Evolutionary conservation across 2,888 invertebrate genomes (phyloP).

Genomic region (Vesta saturnalis): DNA sequence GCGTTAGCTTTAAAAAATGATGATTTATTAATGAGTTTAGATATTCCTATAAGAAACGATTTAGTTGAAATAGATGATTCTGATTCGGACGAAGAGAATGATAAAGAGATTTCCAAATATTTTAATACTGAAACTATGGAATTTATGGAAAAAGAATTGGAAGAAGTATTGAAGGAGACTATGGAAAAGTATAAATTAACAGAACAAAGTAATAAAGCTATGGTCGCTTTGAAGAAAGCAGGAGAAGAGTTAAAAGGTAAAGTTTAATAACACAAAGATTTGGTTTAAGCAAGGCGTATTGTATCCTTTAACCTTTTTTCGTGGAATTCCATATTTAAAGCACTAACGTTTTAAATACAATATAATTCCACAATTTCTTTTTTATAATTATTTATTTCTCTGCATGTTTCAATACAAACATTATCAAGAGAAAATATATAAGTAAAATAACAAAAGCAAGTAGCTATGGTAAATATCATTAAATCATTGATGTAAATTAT

Average conservation of each 20-base stretch:
- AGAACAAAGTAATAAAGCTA: slow-evolving; percentile 59
- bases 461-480: no score
- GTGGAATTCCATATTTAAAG: no score
- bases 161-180: slow-evolving; percentile 61
- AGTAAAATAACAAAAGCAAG: no score
- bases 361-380: no score
- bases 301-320: slow-evolving; percentile 8
- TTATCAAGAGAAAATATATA: no score
- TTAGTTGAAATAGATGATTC: slow-evolving; percentile 60
- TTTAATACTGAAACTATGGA: slow-evolving; percentile 52
- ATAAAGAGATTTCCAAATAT: slow-evolving; percentile 45
- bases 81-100: slow-evolving; percentile 56
- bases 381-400: no score
- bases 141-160: slow-evolving; percentile 62
- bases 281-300: background rate
- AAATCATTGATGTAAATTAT: no score
- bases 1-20: slow-evolving; percentile 45
- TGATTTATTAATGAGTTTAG: slow-evolving; percentile 50
- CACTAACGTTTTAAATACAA: no score
- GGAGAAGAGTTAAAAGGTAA: slow-evolving; percentile 59
- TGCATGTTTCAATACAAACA: no score
- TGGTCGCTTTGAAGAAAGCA: slow-evolving; percentile 57
- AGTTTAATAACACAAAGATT: no score
- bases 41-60: slow-evolving; percentile 58
- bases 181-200: slow-evolving; percentile 64